These are phyloP conservation scores for Drosophila ananassae DNA, from an alignment of 1,140 invertebrate species.

Conservation along the genomic window DNA sequence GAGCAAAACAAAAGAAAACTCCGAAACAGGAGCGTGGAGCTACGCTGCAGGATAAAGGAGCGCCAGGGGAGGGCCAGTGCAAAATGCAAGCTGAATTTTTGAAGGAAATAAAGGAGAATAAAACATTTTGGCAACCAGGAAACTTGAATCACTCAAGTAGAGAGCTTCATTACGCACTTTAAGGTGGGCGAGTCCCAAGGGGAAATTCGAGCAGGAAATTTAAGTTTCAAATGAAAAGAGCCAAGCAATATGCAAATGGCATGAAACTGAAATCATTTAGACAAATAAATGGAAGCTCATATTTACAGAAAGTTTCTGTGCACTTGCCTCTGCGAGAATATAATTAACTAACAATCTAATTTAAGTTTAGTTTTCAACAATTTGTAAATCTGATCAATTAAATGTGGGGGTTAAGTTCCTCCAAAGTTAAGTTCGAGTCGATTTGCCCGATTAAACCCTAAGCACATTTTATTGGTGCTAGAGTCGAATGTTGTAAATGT, in stretches of 20 bases:
- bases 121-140: conserved; percentile 41
- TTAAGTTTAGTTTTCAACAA: conserved; percentile 1
- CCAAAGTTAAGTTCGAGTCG: conserved; percentile 19
- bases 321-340: neutral
- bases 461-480: conserved; percentile 69
- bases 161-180: conserved; percentile 46
- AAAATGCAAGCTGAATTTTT: conserved; percentile 27
- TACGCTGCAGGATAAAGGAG: conserved; percentile 12
- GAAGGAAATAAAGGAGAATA: conserved; percentile 21
- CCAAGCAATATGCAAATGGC: neutral
- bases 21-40: conserved; percentile 23
- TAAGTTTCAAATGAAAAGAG: neutral
- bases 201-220: conserved; percentile 11
- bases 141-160: conserved; percentile 41
- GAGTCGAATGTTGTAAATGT: conserved; percentile 58
- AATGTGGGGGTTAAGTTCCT: neutral
- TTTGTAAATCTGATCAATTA: conserved; percentile 59
- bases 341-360: neutral
- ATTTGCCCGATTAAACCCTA: conserved; percentile 75
- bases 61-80: conserved; percentile 12
- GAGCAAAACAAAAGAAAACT: conserved; percentile 26
- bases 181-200: conserved; percentile 1
- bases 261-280: conserved; percentile 2
- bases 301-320: neutral
- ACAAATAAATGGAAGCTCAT: neutral